Conservation (phyloP, 2,113 vertebrate genomes). For the Mirza zaza region DNA sequence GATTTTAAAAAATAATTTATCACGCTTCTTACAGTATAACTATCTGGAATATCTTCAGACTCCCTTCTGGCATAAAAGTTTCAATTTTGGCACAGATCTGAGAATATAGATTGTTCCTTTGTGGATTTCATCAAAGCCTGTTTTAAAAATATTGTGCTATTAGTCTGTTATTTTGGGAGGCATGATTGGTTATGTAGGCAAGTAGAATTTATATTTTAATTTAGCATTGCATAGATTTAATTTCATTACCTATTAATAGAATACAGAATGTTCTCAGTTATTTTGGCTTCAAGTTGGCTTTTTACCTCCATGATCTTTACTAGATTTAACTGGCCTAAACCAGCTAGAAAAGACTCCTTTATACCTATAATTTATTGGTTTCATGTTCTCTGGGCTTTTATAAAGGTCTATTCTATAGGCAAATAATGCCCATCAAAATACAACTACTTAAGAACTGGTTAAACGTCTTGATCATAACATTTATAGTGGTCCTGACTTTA, state of each 20-base stretch:
- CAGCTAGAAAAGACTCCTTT: constrained; percentile 1
- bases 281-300: constrained; percentile 60
- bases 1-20: background rate
- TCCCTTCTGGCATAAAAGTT: constrained; percentile 18
- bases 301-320: constrained; percentile 64
- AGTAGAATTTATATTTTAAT: constrained; percentile 40
- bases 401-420: background rate
- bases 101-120: constrained; percentile 30
- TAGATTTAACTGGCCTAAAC: constrained; percentile 57
- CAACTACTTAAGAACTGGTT: constrained; percentile 11
- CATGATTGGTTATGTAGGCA: constrained; percentile 28
- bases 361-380: background rate
- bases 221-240: constrained; percentile 22
- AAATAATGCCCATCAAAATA: constrained; percentile 11
- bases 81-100: constrained; percentile 33
- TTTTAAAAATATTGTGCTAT: constrained; percentile 31
- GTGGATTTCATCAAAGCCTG: constrained; percentile 44
- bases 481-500: constrained; percentile 7
- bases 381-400: constrained; percentile 18
- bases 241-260: constrained; percentile 44
- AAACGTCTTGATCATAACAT: background rate
- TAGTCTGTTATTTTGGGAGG: constrained; percentile 27
- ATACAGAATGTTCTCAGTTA: constrained; percentile 47
- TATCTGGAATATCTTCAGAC: background rate
- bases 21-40: background rate